Evolutionary conservation across 1,140 invertebrate species (phyloP), one percentile per base, ranked within the genome.

Genomic region (Scaptomyza montana): DNA sequence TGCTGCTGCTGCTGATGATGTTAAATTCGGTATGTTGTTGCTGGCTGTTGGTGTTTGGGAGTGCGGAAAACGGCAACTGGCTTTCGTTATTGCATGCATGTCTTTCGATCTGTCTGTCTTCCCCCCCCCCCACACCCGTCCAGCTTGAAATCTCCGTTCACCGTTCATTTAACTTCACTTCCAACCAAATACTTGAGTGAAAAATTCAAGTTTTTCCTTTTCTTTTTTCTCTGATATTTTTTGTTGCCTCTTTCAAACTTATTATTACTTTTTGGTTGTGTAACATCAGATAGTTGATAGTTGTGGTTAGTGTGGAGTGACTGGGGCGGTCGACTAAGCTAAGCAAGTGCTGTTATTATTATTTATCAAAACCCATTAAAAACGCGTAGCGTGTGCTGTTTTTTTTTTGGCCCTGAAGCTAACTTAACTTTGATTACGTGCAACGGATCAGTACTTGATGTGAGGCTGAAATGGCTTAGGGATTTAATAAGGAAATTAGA

Each of bases 131-230:
- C n/a, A n/a, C n/a, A n/a, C n/a, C n/a, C n/a, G n/a, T n/a, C n/a
- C 0, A 16, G 16, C 16, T 16, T 16, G 16, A 16, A 16, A 16
- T 16, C 16, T 16, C 16, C 16, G 16, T 16, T 16, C 16, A 16
- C 16, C 16, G 16, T 16, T 16, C 16, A 16, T 16, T 16, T 16
- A 16, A 16, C n/a, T 39, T 39, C 36, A 39, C 36, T 39, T 39
- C 36, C 36, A 39, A 10, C 39, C 12, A 43, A 43, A 43, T 8
- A 43, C 76, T 86, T 81, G 82, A 82, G 64, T 86, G 80, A 82
- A 86, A 86, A 87, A 82, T 74, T 74, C 68, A 87, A 62, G 36
- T 82, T 78, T 80, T 80, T 67, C 53, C 57, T 51, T 55, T 51
- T 53, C 49, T 28, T 5, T 41, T 43, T n/a, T 41, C 2, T 16